Evolutionary conservation across 2,797 vertebrate genomes (phyloP), one percentile per base, ranked within the genome.

Genomic region (Aplochiton taeniatus): DNA sequence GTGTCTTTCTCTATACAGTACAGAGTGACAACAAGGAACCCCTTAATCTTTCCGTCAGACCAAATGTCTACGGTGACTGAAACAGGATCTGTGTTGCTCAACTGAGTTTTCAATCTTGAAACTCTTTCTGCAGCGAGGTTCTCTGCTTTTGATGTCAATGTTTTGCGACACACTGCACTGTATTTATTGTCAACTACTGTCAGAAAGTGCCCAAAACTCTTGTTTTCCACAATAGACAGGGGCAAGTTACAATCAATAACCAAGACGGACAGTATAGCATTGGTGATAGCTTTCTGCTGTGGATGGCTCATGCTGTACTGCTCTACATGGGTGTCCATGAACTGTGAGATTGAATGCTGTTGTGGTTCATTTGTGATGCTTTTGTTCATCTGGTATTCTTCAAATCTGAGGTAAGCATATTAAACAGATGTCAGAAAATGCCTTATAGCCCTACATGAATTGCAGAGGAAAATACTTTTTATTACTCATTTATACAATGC

Each of bases 361-460:
- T 65, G 59, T 44, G 73, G 63, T 50, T 72, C 46, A 71, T 61
- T 17, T 68, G 20, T 4, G 66, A 73, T 68, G 58, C 9, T 74
- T 71, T 49, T 77, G 66, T 73, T 70, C 66, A 59, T 66, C 63
- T 69, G 67, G 67, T 74, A 63, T 74, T 77, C 67, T 67, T 77
- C 53, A 74, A 43, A 76, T 41, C 66, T 74, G 31, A 50, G 46
- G 20, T 41, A 74, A 57, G 18, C 14, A 70, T 62, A 70, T 49
- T 52, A 61, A 61, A 18, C 49, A 61, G 58, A 59, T 20, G 16
- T 51, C 18, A 47, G 20, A 58, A 66, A 57, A 66, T 59, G 41
- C 57, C 61, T 52, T 69, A 61, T 43, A 69, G 56, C 50, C 48
- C 56, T 20, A 63, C 14, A 58, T 58, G 57, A 31, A 31, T 59